These are phyloP conservation scores for Lampropteryx suffumata DNA, from an alignment of 2,888 invertebrate genomes.

Conservation along the genomic window DNA sequence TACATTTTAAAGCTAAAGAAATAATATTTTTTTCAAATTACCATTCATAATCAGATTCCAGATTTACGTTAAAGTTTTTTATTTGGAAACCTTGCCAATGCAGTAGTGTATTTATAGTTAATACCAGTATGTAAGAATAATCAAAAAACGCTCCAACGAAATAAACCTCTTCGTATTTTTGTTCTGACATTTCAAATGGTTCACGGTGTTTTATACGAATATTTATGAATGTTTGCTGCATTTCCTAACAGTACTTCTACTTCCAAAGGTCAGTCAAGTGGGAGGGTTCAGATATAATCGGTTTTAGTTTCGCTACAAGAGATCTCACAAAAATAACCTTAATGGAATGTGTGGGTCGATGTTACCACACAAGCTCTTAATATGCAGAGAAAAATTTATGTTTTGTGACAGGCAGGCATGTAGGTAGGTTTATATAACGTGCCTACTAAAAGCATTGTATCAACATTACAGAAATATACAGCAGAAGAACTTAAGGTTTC, in stretches of 20 bases:
- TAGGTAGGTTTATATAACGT: neutral
- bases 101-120: too few species aligned
- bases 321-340: neutral
- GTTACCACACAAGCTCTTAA: neutral
- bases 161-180: neutral
- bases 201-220: too few species aligned
- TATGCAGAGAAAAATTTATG: neutral
- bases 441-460: neutral
- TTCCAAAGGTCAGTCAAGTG: slow-evolving; percentile 10
- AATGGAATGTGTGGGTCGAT: neutral
- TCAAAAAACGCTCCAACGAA: too few species aligned
- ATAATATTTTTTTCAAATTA: too few species aligned
- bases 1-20: too few species aligned
- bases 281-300: neutral
- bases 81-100: too few species aligned
- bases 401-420: neutral
- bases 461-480: too few species aligned
- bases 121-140: neutral
- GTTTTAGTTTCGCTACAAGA: neutral
- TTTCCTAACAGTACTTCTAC: neutral
- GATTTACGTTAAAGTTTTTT: too few species aligned
- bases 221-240: neutral
- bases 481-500: too few species aligned
- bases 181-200: neutral
- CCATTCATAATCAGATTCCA: too few species aligned